Conservation (phyloP, 2,113 vertebrate species). For the Lampris incognitus region DNA sequence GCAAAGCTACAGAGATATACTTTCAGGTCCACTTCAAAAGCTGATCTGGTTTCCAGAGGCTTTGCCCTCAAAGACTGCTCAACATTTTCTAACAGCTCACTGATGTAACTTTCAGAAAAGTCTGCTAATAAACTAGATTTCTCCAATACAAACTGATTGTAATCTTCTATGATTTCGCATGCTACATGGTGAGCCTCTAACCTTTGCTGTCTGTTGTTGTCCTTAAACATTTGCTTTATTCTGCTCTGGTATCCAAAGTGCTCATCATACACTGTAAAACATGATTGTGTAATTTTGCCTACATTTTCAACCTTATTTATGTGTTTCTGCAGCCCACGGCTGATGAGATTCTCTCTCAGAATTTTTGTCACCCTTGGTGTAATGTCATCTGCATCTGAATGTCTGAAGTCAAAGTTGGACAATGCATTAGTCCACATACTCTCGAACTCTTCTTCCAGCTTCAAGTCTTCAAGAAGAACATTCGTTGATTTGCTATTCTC, state of each 20-base stretch:
- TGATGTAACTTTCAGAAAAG: conserved; percentile 76
- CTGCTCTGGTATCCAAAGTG: conserved; percentile 76
- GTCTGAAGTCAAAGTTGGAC: conserved; percentile 63
- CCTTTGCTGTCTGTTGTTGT: conserved; percentile 64
- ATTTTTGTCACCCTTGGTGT: conserved; percentile 55
- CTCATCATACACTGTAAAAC: conserved; percentile 66
- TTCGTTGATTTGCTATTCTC: conserved; percentile 63
- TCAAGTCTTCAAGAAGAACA: conserved; percentile 47
- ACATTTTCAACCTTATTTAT: conserved; percentile 51
- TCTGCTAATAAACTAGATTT: conserved; percentile 61
- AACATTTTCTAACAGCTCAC: conserved; percentile 71
- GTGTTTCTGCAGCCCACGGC: conserved; percentile 70
- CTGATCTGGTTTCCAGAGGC: conserved; percentile 57
- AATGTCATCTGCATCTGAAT: conserved; percentile 70
- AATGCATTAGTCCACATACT: conserved; percentile 71
- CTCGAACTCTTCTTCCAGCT: conserved; percentile 79
- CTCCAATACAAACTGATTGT: conserved; percentile 60
- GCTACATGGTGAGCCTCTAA: conserved; percentile 53
- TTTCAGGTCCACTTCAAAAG: conserved; percentile 74
- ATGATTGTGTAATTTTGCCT: conserved; percentile 17
- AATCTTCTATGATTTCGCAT: conserved; percentile 56
- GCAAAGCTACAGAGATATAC: conserved; percentile 69
- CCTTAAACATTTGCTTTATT: conserved; percentile 69
- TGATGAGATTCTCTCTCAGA: conserved; percentile 72
- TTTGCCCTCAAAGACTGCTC: conserved; percentile 67